Evolutionary conservation across 1,140 invertebrate genomes (phyloP).

Genomic region (Diploscapter pachys): DNA sequence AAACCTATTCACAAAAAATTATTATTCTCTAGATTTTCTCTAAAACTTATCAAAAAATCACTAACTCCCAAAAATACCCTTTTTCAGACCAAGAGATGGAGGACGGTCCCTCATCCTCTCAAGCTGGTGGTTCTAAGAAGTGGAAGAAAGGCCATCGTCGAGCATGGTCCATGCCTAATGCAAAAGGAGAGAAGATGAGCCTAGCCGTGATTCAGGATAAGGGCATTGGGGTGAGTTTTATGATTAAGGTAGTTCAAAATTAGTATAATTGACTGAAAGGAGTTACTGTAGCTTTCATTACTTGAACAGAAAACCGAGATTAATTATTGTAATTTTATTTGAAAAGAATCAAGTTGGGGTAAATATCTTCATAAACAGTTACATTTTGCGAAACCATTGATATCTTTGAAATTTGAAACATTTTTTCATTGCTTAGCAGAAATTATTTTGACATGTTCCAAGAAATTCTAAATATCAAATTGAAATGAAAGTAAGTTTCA

Average conservation of each 20-base stretch:
- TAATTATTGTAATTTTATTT: too few species aligned
- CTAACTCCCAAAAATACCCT: too few species aligned
- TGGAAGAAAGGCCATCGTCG: conserved; percentile 40
- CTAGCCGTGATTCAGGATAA: conserved; percentile 33
- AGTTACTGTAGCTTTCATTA: background rate
- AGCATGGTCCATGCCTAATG: conserved; percentile 42
- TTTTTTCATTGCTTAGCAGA: background rate
- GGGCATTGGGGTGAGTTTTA: conserved; percentile 21
- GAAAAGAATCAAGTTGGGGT: background rate
- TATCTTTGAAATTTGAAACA: background rate
- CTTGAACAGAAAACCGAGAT: background rate
- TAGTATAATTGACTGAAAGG: background rate
- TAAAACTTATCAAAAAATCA: too few species aligned
- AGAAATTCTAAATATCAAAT: background rate
- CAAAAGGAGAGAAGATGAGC: conserved; percentile 35
- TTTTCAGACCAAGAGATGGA: too few species aligned
- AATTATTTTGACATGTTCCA: background rate
- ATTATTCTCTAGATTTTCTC: too few species aligned
- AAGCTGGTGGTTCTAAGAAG: background rate
- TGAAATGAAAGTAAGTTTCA: background rate
- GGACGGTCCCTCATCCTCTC: conserved; percentile 4
- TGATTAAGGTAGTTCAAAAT: background rate
- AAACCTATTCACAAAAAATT: too few species aligned
- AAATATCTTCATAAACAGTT: background rate
- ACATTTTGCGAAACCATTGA: background rate